These are phyloP conservation scores for Euura lappo DNA, from an alignment of 1,140 invertebrate genomes.

Conservation along the genomic window DNA sequence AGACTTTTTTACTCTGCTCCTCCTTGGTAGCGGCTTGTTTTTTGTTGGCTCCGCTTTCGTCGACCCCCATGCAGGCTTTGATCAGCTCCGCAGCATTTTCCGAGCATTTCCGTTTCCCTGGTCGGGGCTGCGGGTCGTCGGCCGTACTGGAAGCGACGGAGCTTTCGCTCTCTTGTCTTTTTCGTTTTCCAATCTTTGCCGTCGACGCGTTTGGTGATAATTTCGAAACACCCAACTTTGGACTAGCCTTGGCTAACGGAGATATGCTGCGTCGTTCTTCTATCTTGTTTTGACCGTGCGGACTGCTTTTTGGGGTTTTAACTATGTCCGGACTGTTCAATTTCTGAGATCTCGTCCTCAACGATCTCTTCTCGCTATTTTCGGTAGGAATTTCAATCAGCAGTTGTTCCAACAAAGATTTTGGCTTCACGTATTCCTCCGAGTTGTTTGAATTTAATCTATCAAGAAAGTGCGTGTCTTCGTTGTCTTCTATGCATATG, in stretches of 20 bases:
- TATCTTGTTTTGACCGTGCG: conserved; percentile 53
- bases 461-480: conserved; percentile 52
- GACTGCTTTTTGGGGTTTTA: conserved; percentile 67
- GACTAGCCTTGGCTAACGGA: conserved; percentile 56
- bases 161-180: conserved; percentile 79
- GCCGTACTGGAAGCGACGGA: conserved; percentile 68
- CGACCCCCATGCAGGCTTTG: conserved; percentile 72
- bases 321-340: conserved; percentile 72
- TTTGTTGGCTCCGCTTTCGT: conserved; percentile 59
- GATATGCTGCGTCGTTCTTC: conserved; percentile 58
- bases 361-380: conserved; percentile 62
- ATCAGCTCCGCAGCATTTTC: conserved; percentile 73
- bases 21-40: conserved; percentile 57
- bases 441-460: conserved; percentile 45
- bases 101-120: conserved; percentile 69
- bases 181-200: conserved; percentile 65
- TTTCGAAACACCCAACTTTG: conserved; percentile 45
- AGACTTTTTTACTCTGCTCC: conserved; percentile 56
- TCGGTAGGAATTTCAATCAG: conserved; percentile 79
- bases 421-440: conserved; percentile 55
- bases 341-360: conserved; percentile 76
- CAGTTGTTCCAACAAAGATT: conserved; percentile 75
- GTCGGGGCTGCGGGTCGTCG: conserved; percentile 63
- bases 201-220: conserved; percentile 39
- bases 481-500: conserved; percentile 56